phyloP scores from a whole-genome alignment of 2,888 invertebrate genomes.

The Congeria kusceri region DNA sequence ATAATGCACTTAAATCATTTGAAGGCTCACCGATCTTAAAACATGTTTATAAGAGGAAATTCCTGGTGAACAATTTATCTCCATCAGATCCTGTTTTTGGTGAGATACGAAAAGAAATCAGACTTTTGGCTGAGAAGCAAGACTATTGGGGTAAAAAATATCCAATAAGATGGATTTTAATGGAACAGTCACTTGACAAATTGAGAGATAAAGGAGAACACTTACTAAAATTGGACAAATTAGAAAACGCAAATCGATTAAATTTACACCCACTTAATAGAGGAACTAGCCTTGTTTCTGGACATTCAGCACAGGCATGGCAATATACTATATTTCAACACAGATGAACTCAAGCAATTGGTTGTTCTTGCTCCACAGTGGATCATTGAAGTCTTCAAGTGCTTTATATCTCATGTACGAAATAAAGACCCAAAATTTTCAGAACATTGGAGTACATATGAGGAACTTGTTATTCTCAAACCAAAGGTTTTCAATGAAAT shows the following conservation, averaged over 20 bases:
- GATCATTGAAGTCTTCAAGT: constrained; percentile 57
- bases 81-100: constrained; percentile 15
- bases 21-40: constrained; percentile 16
- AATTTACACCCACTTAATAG: constrained; percentile 20
- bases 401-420: constrained; percentile 41
- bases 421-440: constrained; percentile 30
- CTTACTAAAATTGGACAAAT: constrained; percentile 20
- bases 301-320: constrained; percentile 54
- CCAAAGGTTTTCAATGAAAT: constrained; percentile 36
- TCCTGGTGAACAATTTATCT: constrained; percentile 31
- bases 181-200: constrained; percentile 35
- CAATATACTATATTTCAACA: constrained; percentile 50
- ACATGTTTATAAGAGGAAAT: constrained; percentile 33
- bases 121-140: constrained; percentile 30
- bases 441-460: constrained; percentile 28
- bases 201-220: constrained; percentile 38
- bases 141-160: constrained; percentile 38
- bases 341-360: constrained; percentile 26
- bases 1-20: constrained; percentile 44
- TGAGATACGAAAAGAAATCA: constrained; percentile 28
- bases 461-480: constrained; percentile 31
- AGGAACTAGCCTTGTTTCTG: constrained; percentile 27
- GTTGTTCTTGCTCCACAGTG: constrained; percentile 55
- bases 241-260: constrained; percentile 9
- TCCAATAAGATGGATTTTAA: constrained; percentile 53